Base-by-base conservation (phyloP, 2,888 invertebrate genomes). In the Drosophila mulleri region DNA sequence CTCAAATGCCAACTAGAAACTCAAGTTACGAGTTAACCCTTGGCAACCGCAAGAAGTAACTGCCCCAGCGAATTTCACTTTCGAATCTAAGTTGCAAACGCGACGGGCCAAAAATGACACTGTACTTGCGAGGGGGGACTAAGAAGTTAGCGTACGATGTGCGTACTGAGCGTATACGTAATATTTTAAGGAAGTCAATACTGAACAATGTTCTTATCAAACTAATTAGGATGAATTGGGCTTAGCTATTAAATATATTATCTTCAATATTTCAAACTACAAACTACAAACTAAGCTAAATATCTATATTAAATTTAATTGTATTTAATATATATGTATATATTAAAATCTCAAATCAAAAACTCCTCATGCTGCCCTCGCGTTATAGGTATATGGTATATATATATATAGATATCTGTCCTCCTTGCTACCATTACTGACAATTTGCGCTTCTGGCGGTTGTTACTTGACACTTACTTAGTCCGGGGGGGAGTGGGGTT, bases 401-500 rank as follows among this genome's bases (percentile, higher is more conserved):
- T 18, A 54, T 41, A n/a, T 53, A 53, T 26, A 29, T 45, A 48
- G 23, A 8, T 23, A 12, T 48, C 29, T 48, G 20, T 39, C 20
- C 3, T 29, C 35, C 41, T 14, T 39, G 39, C 35, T 58, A 66
- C 66, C 61, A 76, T 79, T 84, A 72, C 72, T 66, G 59, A 48
- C 80, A 73, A 83, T 82, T 88, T 82, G 86, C 78, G 72, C 71
- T 65, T 78, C 78, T 41, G 47, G 18, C 64, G 76, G 53, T 61
- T 70, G 67, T 62, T 50, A 74, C 70, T 67, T 88, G 83, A 73
- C 83, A 83, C 70, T 78, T 78, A 72, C 71, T 85, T 74, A 72
- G 74, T 67, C 56, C 29, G 29, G 2, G 1, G 7, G 29, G 8
- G 0, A 8, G 29, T 8, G 29, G 29, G 56, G n/a, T n/a, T n/a